phyloP scores from a whole-genome alignment of 2,113 vertebrate species.

The Mohoua ochrocephala region DNA sequence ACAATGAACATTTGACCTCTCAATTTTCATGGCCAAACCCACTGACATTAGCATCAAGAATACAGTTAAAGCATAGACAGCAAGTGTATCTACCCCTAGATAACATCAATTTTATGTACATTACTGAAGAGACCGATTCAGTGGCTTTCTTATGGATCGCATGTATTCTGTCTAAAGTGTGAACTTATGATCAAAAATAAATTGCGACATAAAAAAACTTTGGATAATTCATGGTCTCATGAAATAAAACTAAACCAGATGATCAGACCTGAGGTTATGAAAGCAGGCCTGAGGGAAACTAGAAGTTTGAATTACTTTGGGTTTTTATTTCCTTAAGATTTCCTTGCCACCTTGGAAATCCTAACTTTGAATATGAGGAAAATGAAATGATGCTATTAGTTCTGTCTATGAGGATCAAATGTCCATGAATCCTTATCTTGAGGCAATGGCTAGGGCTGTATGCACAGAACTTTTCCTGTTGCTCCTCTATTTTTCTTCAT shows the following conservation, averaged over 20 bases:
- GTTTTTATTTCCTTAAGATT: not conserved
- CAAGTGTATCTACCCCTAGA: not conserved
- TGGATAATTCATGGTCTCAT: not conserved
- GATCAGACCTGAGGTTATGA: not conserved
- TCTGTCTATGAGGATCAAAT: not conserved
- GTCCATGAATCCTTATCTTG: not conserved
- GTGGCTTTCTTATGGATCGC: not conserved
- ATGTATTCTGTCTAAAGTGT: not conserved
- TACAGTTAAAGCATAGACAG: not conserved
- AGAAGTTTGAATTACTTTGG: not conserved
- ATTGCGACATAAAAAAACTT: not conserved
- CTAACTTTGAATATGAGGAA: not conserved
- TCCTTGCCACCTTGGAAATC: not conserved
- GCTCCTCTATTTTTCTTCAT: not conserved
- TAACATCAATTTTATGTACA: not conserved
- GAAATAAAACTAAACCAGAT: not conserved
- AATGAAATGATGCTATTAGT: not conserved
- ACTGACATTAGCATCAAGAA: not conserved
- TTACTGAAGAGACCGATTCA: not conserved
- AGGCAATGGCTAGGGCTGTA: not conserved
- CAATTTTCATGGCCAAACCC: conserved; percentile 23
- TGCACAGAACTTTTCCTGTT: not conserved
- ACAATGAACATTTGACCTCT: not conserved
- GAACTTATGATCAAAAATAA: conserved; percentile 12
- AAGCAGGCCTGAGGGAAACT: not conserved